Conservation (phyloP, 35 echinoderm and acorn worm genomes). For the Holothuria glaberrima region DNA sequence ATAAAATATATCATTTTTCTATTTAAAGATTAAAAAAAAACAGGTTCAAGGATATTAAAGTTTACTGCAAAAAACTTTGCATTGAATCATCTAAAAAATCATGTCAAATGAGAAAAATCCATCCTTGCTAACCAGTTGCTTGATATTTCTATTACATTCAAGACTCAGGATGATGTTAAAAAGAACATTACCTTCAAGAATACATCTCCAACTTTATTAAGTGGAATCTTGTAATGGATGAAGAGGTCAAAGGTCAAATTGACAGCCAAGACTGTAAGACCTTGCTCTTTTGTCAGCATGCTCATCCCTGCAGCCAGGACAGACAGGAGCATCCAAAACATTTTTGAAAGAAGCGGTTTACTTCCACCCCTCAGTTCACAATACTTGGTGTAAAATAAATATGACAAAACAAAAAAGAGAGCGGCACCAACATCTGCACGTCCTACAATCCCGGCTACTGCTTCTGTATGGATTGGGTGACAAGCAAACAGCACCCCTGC, state of each 20-base stretch:
- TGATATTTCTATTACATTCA: no score
- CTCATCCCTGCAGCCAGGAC: constrained; percentile 27
- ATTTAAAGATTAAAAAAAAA: no score
- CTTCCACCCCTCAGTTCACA: constrained; percentile 59
- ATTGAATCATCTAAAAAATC: no score
- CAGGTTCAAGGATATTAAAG: no score
- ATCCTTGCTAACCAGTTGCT: no score
- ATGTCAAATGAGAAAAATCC: no score
- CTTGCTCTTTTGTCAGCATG: constrained; percentile 94
- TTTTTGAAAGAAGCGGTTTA: background rate
- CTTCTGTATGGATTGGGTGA: constrained; percentile 97
- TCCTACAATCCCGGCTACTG: constrained; percentile 90
- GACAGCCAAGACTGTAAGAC: constrained; percentile 87
- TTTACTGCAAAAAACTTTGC: no score
- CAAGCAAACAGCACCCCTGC: constrained; percentile 65
- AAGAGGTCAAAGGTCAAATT: constrained; percentile 93
- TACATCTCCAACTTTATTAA: constrained; percentile 51
- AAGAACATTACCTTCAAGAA: constrained; percentile 73
- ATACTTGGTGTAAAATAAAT: constrained; percentile 74
- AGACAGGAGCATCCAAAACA: background rate
- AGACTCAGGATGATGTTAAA: no score
- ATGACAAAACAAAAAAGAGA: constrained; percentile 81
- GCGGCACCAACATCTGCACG: constrained; percentile 89
- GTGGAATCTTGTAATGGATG: constrained; percentile 57
- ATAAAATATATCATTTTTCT: no score